phyloP scores from a whole-genome alignment of 2,113 vertebrate species.

The Oncorhynchus keta region DNA sequence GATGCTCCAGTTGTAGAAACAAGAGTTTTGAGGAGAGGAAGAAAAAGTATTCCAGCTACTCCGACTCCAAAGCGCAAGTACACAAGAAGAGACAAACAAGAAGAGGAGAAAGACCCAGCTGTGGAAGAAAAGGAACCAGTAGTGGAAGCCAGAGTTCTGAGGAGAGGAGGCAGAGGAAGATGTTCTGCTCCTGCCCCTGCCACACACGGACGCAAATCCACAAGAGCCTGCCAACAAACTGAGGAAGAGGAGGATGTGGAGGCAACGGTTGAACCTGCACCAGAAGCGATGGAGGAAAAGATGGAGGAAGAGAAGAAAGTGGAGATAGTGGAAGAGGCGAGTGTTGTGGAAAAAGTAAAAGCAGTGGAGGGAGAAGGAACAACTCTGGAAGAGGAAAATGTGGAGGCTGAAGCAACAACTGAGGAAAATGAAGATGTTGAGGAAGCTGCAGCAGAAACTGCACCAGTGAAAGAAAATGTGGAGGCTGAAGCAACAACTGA shows the following conservation, averaged over 20 bases:
- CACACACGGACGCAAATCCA: conserved; percentile 18
- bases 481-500: not conserved
- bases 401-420: no score
- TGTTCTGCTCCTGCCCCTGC: not conserved
- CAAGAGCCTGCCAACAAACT: conserved; percentile 25
- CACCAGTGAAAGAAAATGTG: no score
- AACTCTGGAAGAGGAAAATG: no score
- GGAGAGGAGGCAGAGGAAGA: conserved; percentile 25
- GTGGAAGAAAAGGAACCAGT: not conserved
- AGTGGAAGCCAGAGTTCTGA: conserved; percentile 1
- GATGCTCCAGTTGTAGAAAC: conserved; percentile 19
- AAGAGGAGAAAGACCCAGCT: not conserved
- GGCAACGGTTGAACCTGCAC: no score
- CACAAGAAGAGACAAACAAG: not conserved
- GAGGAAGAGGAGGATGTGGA: not conserved
- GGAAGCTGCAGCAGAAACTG: no score
- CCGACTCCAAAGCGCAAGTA: conserved; percentile 11
- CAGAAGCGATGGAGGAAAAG: not conserved
- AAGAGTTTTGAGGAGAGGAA: conserved; percentile 22
- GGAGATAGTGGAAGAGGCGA: not conserved
- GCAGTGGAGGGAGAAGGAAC: not conserved
- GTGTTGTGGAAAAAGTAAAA: not conserved
- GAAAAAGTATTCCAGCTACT: conserved; percentile 11
- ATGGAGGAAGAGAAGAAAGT: not conserved
- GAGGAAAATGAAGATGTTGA: no score